phyloP scores from a whole-genome alignment of 2,797 vertebrate genomes.

The Propithecus perrieri region DNA sequence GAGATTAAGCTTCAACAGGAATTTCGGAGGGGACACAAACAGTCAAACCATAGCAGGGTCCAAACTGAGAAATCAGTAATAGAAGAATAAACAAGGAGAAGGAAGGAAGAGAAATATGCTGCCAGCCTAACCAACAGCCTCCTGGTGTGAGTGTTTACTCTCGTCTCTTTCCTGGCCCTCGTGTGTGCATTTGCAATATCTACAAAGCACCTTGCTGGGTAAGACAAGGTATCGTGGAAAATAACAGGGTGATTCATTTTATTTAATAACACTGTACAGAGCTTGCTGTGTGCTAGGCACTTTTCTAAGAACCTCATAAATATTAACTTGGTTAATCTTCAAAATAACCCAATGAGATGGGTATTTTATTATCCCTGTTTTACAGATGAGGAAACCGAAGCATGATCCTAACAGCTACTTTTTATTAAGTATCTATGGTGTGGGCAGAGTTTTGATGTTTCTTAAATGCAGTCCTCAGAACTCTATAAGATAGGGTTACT shows the following conservation, averaged over 20 bases:
- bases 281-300: background rate
- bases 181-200: background rate
- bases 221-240: background rate
- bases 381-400: background rate
- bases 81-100: background rate
- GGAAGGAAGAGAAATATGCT: background rate
- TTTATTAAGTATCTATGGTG: background rate
- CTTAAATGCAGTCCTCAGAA: background rate
- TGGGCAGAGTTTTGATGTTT: background rate
- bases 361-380: background rate
- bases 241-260: background rate
- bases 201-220: background rate
- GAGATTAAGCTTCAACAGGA: background rate
- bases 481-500: background rate
- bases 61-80: background rate
- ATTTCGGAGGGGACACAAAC: background rate
- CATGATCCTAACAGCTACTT: background rate
- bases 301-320: background rate
- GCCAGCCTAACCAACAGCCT: background rate
- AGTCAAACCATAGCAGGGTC: background rate
- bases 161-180: background rate
- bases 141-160: background rate
- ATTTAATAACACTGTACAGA: background rate
- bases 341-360: background rate
- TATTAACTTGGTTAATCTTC: constrained; percentile 13